These are phyloP conservation scores for Oligia fasciuncula DNA, from an alignment of 2,888 invertebrate genomes.

Conservation along the genomic window DNA sequence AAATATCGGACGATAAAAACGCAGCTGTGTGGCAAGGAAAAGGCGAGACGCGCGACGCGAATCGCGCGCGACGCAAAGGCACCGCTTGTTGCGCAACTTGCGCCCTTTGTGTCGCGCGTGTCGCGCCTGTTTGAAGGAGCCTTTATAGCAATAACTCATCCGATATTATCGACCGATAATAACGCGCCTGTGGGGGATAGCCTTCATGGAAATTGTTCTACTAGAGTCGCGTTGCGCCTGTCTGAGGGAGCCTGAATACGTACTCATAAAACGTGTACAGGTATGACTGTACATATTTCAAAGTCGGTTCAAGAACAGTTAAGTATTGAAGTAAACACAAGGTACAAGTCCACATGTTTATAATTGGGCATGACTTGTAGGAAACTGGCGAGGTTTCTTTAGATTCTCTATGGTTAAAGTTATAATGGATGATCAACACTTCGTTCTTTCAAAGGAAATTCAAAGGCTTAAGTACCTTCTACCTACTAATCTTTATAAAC, in stretches of 20 bases:
- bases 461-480: not conserved
- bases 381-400: constrained; percentile 6
- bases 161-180: too few species aligned
- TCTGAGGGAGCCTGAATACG: not conserved
- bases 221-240: not conserved
- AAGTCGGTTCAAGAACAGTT: constrained; percentile 8
- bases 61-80: too few species aligned
- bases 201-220: not conserved
- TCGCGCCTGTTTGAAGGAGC: too few species aligned
- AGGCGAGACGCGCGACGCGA: too few species aligned
- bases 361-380: constrained; percentile 45
- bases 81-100: too few species aligned
- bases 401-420: not conserved
- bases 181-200: too few species aligned
- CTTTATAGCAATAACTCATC: too few species aligned
- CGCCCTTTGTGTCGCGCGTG: too few species aligned
- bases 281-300: constrained; percentile 30
- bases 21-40: too few species aligned
- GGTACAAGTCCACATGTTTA: constrained; percentile 15
- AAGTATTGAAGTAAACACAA: constrained; percentile 2
- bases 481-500: not conserved
- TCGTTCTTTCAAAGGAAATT: not conserved
- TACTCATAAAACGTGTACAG: not conserved
- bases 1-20: too few species aligned
- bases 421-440: constrained; percentile 15